These are phyloP conservation scores for Microctenopoma steveboyesi DNA, from an alignment of 2,797 vertebrate species.

Conservation along the genomic window DNA sequence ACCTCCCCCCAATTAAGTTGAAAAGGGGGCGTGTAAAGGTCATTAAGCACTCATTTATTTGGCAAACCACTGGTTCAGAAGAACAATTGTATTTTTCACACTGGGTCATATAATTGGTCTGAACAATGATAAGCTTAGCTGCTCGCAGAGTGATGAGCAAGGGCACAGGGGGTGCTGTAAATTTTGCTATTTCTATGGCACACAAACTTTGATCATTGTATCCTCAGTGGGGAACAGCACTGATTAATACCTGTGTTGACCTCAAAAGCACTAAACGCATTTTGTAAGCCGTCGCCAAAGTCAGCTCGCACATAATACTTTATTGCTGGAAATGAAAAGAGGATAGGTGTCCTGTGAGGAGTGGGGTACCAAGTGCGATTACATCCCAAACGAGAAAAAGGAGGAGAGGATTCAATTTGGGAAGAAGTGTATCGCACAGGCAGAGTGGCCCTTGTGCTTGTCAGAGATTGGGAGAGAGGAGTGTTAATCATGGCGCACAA, in stretches of 20 bases:
- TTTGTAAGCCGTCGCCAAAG: conserved; percentile 60
- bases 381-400: conserved; percentile 69
- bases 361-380: conserved; percentile 64
- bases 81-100: conserved; percentile 67
- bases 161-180: conserved; percentile 68
- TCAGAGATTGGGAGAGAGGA: conserved; percentile 77
- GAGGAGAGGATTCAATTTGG: conserved; percentile 79
- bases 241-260: conserved; percentile 73
- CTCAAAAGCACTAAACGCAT: conserved; percentile 58
- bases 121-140: conserved; percentile 69
- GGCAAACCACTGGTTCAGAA: conserved; percentile 72
- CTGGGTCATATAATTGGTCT: conserved; percentile 76
- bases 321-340: conserved; percentile 74
- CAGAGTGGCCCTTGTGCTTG: conserved; percentile 77
- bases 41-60: conserved; percentile 82
- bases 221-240: conserved; percentile 53
- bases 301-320: conserved; percentile 65
- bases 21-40: conserved; percentile 70
- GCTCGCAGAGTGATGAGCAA: conserved; percentile 69
- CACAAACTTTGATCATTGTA: conserved; percentile 78
- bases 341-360: conserved; percentile 70
- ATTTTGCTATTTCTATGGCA: conserved; percentile 63
- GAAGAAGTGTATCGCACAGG: conserved; percentile 76
- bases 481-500: conserved; percentile 73
- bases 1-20: conserved; percentile 76